Conservation (phyloP, 2,797 vertebrate species). For the Petrocephalus schoutedeni region DNA sequence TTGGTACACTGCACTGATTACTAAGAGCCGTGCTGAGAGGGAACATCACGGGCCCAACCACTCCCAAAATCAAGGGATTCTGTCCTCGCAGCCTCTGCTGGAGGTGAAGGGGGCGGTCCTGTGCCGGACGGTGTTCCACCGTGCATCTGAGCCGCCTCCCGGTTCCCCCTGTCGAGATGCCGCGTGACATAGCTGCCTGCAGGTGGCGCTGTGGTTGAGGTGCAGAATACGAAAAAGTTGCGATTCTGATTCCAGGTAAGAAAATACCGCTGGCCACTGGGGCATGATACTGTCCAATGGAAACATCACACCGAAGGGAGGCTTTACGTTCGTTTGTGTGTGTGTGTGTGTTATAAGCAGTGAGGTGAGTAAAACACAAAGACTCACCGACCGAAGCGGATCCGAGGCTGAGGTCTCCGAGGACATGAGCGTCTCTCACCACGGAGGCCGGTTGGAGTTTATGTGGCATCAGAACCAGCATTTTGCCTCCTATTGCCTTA, state of each 20-base stretch:
- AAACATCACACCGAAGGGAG: not conserved
- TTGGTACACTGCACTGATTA: constrained; percentile 51
- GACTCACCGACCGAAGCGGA: not conserved
- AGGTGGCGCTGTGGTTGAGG: not conserved
- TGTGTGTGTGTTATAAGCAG: not conserved
- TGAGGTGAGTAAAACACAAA: not conserved
- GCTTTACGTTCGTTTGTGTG: not conserved
- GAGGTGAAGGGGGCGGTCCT: not conserved
- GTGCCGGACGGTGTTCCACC: not conserved
- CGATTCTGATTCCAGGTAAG: not conserved
- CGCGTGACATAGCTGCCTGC: not conserved
- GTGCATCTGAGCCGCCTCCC: not conserved
- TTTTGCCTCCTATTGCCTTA: not conserved
- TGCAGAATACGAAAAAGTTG: not conserved
- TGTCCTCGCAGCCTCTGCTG: not conserved
- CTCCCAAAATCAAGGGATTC: constrained; percentile 38
- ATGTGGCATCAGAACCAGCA: not conserved
- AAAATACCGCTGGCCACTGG: not conserved
- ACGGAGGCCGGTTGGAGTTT: not conserved
- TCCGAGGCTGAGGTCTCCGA: not conserved
- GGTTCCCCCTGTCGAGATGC: not conserved
- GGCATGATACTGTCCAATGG: not conserved
- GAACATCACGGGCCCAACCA: constrained; percentile 46
- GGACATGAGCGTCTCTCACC: not conserved
- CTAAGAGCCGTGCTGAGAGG: constrained; percentile 47